Evolutionary conservation across 2,888 invertebrate genomes (phyloP).

Genomic region (Oscheius sp.): DNA sequence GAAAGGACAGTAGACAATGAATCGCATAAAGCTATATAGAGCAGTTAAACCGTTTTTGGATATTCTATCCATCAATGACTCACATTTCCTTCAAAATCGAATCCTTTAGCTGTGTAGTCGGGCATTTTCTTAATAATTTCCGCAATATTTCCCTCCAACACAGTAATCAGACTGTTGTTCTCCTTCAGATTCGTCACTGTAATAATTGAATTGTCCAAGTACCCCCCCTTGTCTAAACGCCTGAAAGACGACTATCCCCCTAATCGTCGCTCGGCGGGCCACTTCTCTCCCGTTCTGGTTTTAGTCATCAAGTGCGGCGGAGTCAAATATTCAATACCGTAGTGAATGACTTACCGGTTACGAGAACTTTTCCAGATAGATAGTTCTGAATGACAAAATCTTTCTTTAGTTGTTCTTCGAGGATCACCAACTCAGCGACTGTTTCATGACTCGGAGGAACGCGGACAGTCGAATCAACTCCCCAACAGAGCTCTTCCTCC

Average conservation of each 20-base stretch:
- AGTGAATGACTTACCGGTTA: constrained; percentile 43
- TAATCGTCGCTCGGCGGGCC: constrained; percentile 19
- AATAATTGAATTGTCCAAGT: constrained; percentile 43
- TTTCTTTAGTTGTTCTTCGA: constrained; percentile 70
- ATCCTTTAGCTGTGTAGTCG: constrained; percentile 52
- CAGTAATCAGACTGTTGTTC: constrained; percentile 71
- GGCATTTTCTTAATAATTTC: constrained; percentile 66
- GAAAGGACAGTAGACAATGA: neutral
- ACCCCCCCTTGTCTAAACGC: constrained; percentile 1
- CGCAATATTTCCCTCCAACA: constrained; percentile 69
- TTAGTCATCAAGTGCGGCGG: constrained; percentile 23
- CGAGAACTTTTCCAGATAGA: constrained; percentile 70
- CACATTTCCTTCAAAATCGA: constrained; percentile 50
- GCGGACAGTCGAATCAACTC: constrained; percentile 71
- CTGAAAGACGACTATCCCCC: constrained; percentile 13
- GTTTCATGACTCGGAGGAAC: constrained; percentile 71
- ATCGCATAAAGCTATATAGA: neutral
- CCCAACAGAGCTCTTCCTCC: constrained; percentile 71
- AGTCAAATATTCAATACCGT: constrained; percentile 12
- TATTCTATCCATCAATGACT: neutral
- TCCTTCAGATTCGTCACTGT: constrained; percentile 71
- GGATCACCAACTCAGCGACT: constrained; percentile 70
- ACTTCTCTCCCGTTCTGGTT: constrained; percentile 25
- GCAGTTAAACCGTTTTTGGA: neutral
- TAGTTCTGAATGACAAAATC: constrained; percentile 70